These are phyloP conservation scores for Pocillopora grandis DNA, from an alignment of 92 coral and sea anemone genomes.

Conservation along the genomic window DNA sequence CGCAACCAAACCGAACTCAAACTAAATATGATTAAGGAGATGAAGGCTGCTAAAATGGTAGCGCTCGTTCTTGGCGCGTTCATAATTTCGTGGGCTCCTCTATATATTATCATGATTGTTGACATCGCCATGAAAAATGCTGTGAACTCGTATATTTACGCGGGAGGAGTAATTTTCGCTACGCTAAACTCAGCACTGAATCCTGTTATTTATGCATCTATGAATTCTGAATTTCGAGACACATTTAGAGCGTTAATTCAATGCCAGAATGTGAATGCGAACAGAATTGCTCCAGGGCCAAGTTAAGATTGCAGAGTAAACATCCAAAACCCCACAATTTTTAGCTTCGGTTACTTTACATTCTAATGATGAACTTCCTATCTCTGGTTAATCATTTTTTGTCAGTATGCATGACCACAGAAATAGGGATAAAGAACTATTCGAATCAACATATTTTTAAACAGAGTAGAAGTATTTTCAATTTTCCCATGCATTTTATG, in stretches of 20 bases:
- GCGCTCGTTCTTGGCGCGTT: conserved; percentile 86
- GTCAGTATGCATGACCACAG: no score
- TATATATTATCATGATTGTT: conserved; percentile 79
- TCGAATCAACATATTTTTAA: no score
- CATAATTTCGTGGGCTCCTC: conserved; percentile 80
- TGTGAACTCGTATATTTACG: conserved; percentile 85
- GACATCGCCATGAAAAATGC: conserved; percentile 56
- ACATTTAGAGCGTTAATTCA: conserved; percentile 72
- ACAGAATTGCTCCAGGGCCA: conserved; percentile 45
- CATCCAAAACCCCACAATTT: background rate
- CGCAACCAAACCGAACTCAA: conserved; percentile 46
- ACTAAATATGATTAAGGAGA: conserved; percentile 74
- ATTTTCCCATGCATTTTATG: no score
- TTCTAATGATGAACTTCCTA: background rate
- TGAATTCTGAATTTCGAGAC: conserved; percentile 86
- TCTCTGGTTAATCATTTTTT: background rate
- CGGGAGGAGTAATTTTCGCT: conserved; percentile 91
- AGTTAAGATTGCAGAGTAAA: background rate
- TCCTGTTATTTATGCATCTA: conserved; percentile 87
- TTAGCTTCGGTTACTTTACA: background rate
- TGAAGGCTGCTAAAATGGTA: conserved; percentile 95
- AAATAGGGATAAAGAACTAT: no score
- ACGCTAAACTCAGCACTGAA: conserved; percentile 88
- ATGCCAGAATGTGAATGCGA: conserved; percentile 35
- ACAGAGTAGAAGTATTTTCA: no score